Base-by-base conservation (phyloP, 1,140 invertebrate species). In the Ruditapes philippinarum region DNA sequence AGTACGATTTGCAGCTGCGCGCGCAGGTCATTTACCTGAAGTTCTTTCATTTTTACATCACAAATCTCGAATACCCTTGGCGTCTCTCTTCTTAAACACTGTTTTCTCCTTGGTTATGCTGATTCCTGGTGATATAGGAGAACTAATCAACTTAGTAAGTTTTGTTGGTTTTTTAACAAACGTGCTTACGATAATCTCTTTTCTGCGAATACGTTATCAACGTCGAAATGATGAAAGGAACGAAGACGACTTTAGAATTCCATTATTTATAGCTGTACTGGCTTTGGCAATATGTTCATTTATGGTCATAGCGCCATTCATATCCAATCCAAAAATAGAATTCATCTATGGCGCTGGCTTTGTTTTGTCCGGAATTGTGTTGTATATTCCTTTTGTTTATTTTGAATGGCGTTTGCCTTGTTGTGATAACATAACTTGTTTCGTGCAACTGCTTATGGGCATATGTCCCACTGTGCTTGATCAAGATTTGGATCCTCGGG, bases 21-120 rank as follows among this genome's bases (percentile, higher is more conserved):
- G 81, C 40, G 81, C 81, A n/a, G 81, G 81, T 70, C 81, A 84
- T 38, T 73, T 84, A 49, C 81, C 81, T 38, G 81, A 84, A 51
- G 65, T 84, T n/a, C n/a, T 84, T 28, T 84, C 62, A 22, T 84
- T 49, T 73, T n/a, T 84, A 31, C 62, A 84, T 49, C 19, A 49
- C 25, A 68, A 51, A 36, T 68, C 81, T 36, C 40, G 60, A 31
- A 84, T 84, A 22, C 81, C 81, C 1, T n/a, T 84, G 19, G 81
- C 22, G 11, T 68, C 81, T 36, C 28, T 84, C 12, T 28, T 54
- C 3, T 19, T 84, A 5, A 84, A 84, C 36, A 84, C 81, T 19
- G 38, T 70, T 36, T 3, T 84, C 0, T 19, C 62, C 11, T 33
- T 84, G 0, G 33, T 84, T 2, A 65, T 84, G 60, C 38, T 84